Base-by-base conservation (phyloP, 64 coral and sea anemone genomes). In the Montipora foliosa region DNA sequence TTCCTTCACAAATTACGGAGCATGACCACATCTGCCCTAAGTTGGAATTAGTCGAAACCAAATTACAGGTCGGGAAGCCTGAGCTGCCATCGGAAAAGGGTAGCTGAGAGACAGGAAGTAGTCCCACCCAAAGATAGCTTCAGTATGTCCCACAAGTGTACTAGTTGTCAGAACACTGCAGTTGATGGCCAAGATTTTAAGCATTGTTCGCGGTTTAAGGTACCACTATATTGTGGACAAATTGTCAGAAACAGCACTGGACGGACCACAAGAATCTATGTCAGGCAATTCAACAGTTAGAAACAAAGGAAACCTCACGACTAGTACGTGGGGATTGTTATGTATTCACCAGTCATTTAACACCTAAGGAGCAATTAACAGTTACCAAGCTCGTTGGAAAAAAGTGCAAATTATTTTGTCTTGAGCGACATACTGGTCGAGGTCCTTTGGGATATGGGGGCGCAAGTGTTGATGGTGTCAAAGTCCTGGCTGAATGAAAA, bases 241-340 rank as follows among this genome's bases (percentile, higher is more conserved):
- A 14, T 4, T 94, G 92, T 53, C 92, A 93, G 77, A 94, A 94
- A 89, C 37, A 22, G 62, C 76, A 94, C 57, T 89, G 77, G 86
- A 83, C 44, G 6, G 68, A 60, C 50, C 92, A 94, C 50, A 94
- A 49, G 60, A 12, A 22, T 11, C 62, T 89, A 14, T 94, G 92
- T 60, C 59, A 78, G 55, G 87, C 92, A 19, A 88, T 94, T 71
- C 37, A 81, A 6, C 74, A 94, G 8, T 50, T 94, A 64, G 60
- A 80, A 89, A 57, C 60, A 17, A 0, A 80, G 62, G 21, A 83
- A 29, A 45, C 10, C 49, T 90, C 55, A n/a, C 77, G 20, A 79
- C 47, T 47, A 52, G 13, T 48, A 80, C 53, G 89, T 75, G 61
- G 61, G 51, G 79, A 90, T 50, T 8, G 79, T 61, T 49, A 89